Conservation (phyloP, 2,113 vertebrate species). For the Anarrhichthys ocellatus region DNA sequence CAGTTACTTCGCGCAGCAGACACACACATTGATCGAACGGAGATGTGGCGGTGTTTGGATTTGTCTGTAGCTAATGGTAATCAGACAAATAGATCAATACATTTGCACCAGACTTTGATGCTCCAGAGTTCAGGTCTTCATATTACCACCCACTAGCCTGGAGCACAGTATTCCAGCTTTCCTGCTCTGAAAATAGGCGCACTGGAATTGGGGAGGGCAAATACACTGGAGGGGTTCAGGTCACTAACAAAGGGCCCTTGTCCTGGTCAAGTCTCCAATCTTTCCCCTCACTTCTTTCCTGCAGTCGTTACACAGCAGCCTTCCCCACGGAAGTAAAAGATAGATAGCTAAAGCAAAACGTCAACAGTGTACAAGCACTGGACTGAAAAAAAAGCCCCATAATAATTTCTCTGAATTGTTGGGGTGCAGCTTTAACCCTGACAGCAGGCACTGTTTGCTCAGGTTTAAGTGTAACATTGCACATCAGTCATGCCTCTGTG, state of each 20-base stretch:
- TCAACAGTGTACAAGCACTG: conserved; percentile 83
- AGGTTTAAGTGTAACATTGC: conserved; percentile 29
- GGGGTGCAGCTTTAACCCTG: conserved; percentile 83
- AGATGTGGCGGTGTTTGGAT: conserved; percentile 64
- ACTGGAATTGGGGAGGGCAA: conserved; percentile 42
- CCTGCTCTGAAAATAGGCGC: conserved; percentile 56
- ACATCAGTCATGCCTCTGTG: conserved; percentile 54
- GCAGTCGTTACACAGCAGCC: conserved; percentile 35
- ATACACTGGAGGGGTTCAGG: conserved; percentile 74
- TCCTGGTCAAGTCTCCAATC: conserved; percentile 83
- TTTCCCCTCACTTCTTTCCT: conserved; percentile 76
- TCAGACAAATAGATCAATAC: conserved; percentile 80
- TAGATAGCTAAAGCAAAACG: conserved; percentile 89
- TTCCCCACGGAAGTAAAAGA: conserved; percentile 86
- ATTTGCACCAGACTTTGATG: conserved; percentile 79
- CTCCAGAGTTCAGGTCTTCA: conserved; percentile 68
- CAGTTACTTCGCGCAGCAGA: conserved; percentile 35
- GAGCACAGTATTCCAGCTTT: conserved; percentile 69
- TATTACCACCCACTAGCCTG: conserved; percentile 68
- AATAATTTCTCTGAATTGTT: conserved; percentile 83
- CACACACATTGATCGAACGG: conserved; percentile 48
- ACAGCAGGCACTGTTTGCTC: conserved; percentile 85
- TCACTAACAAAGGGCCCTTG: conserved; percentile 91
- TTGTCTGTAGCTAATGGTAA: conserved; percentile 79
- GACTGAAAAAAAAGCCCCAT: conserved; percentile 81